Evolutionary conservation across 2,113 vertebrate species (phyloP), one percentile per base, ranked within the genome.

Genomic region (Athene noctua): DNA sequence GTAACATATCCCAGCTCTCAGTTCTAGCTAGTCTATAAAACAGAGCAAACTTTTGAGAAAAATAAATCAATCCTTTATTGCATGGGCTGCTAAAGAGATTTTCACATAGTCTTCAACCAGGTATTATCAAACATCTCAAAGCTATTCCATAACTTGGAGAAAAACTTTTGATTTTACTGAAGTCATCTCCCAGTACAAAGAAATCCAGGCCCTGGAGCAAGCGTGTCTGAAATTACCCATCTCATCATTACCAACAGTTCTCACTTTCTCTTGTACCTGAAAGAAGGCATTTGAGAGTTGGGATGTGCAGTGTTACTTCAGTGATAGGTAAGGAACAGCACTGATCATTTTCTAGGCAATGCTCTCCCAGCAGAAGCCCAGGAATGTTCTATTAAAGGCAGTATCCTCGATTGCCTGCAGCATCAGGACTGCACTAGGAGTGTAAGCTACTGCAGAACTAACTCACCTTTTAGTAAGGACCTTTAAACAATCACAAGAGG

Each of bases 251-350:
- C n/a, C 52, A 73, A 27, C 32, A n/a, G 19, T 10, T 34, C 79
- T 94, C 96, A 98, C 78, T 98, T 98, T 80, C 98, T 98, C 94
- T 98, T 98, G 71, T 98, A 98, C 89, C 98, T 98, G 71, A 82
- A 58, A 88, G 72, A 97, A 94, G 46, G 46, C 10, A 47, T 47
- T 47, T 47, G 46, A 47, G 46, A 47, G 46, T 47, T 21, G 20
- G 19, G 46, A 9, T 47, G 46, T 47, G 46, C 19, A 47, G 10
- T 47, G 46, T 47, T 47, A 47, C 46, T 47, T 47, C 15, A 49
- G 2, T 25, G 34, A 20, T 14, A 79, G n/a, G 14, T 21, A 25
- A 77, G 15, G 3, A 80, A 6, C 23, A 82, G 58, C 32, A 42
- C 44, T 14, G 10, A 84, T 32, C 34, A 8, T 62, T 88, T 86